Evolutionary conservation across 2,113 vertebrate species (phyloP).

Genomic region (Dipodomys stephensi): DNA sequence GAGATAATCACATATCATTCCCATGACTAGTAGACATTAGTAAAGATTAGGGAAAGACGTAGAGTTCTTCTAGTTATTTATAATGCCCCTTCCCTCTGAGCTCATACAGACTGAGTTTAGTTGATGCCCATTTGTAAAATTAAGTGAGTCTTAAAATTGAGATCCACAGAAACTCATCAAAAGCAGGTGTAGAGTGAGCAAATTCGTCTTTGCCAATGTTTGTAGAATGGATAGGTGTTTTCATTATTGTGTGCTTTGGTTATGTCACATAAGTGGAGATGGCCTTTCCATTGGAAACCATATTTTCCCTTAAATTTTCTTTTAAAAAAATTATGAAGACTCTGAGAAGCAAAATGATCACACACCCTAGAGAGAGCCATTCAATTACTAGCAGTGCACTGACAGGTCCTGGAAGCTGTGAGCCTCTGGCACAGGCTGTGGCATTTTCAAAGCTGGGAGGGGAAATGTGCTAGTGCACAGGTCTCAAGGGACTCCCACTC

Average conservation of each 20-base stretch:
- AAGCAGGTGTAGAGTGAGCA: not conserved
- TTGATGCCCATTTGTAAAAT: not conserved
- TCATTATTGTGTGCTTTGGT: not conserved
- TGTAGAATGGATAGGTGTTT: not conserved
- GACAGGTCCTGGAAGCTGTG: not conserved
- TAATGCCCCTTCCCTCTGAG: not conserved
- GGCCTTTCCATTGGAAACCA: not conserved
- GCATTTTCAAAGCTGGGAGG: too few species aligned
- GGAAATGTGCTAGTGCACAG: too few species aligned
- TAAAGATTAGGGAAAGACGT: not conserved
- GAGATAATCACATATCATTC: not conserved
- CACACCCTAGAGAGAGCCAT: too few species aligned
- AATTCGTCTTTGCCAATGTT: not conserved
- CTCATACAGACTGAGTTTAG: not conserved
- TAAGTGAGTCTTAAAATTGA: not conserved
- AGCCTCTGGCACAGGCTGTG: too few species aligned
- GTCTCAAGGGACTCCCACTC: not conserved
- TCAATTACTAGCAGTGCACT: not conserved
- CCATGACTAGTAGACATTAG: not conserved
- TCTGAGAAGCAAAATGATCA: not conserved
- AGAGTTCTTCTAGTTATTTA: not conserved
- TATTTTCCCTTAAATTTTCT: not conserved
- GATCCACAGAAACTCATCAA: not conserved
- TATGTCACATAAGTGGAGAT: not conserved
- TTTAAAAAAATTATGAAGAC: not conserved